Evolutionary conservation across 2,888 invertebrate species (phyloP), one percentile per base, ranked within the genome.

Genomic region (Apamea sordens): DNA sequence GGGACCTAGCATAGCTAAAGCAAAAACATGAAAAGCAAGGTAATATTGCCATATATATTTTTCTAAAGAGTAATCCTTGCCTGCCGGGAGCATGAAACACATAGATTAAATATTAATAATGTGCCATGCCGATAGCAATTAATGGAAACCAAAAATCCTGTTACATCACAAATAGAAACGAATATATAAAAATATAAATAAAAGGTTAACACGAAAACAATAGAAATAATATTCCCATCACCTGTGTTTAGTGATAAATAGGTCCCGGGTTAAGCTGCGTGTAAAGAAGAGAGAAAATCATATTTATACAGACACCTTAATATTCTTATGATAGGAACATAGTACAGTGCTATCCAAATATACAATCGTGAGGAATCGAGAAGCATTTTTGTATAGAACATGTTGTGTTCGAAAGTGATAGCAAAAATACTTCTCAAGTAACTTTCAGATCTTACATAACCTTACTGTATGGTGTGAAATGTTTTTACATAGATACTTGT

Each of bases 181-280:
- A 81, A 84, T 82, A 77, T 64, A 74, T 81, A 76, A 67, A 73
- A 82, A 85, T 77, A 82, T 71, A 85, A 10, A 59, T 86, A 77
- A 80, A 76, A 89, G 4, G 77, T 77, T 85, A 86, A 91, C 89
- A 93, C 90, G 90, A 92, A 93, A 93, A 94, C 92, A 92, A 93
- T 91, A 95, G 85, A 93, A 95, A 95, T 93, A 94, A 94, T 94
- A 95, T 91, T 95, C 95, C 96, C 96, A 93, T 97, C 97, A 97
- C 97, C 97, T 97, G 97, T 91, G 93, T 95, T 96, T 97, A 97
- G 95, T 97, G 97, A 96, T 97, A 97, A 92, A 97, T 96, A 96
- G 96, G 95, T 96, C 97, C 97, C 96, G 96, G 96, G 95, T 97
- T 97, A 97, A 96, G 97, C 97, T 97, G 97, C 97, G 91, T 97